Evolutionary conservation across 2,888 invertebrate species (phyloP), one percentile per base, ranked within the genome.

Genomic region (Drosophila demipolita): DNA sequence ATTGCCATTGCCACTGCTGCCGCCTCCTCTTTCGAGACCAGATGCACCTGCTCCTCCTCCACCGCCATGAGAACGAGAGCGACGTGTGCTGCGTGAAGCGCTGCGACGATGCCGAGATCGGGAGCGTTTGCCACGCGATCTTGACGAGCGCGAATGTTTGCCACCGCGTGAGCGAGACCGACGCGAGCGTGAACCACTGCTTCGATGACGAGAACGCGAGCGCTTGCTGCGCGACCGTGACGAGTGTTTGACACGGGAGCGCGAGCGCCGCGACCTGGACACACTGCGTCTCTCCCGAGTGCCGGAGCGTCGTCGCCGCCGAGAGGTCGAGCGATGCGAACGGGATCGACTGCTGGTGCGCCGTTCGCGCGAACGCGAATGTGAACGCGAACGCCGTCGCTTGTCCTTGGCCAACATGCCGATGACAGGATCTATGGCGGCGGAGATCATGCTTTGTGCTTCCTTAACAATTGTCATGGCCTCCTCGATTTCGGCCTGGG

Each of bases 401-500:
- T 97, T 97, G 85, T 97, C 97, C 92, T 97, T 97, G 1, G 97
- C 96, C 32, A 97, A 93, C 94, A 97, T 95, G 8, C 97, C 97
- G 85, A 97, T 97, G 64, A 97, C 97, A 0, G 97, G 97, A 93
- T 98, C 98, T 75, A 98, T 98, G 17, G 98, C 97, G 11, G 98
- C 98, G 0, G 98, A 97, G 76, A 99, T 98, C 89, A 98, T 95
- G 92, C 97, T 97, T 93, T 99, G 98, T 0, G 98, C 98, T 93
- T 99, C 99, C 91, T 98, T 98, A 0, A 99, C 98, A 75, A 98
- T 95, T 53, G 98, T 97, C 98, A 99, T 98, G 0, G 98, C 99
- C 92, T 98, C 98, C 92, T 99, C 98, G 65, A 99, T 98, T 94
- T 99, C 99, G 52, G 97, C 95, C 90, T 98, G 97, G 0, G 98